These are phyloP conservation scores for Aphrocallistes beatrix DNA, from an alignment of 37 sponge, comb jelly and placozoan genomes.

Conservation along the genomic window DNA sequence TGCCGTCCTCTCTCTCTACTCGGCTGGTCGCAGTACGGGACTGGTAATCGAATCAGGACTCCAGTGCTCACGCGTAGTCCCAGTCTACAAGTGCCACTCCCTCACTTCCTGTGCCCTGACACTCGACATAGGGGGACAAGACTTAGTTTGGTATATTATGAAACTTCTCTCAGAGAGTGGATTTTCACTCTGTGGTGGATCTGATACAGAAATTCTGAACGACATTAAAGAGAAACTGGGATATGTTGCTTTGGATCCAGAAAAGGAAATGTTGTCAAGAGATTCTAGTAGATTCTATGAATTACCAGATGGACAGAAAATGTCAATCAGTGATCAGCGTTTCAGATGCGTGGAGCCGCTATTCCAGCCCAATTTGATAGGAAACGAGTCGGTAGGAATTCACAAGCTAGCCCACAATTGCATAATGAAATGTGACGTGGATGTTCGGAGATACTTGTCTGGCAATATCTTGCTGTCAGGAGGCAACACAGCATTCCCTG, in stretches of 20 bases:
- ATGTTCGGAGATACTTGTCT: conserved; percentile 6
- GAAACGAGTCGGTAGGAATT: conserved; percentile 22
- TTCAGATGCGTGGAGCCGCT: conserved; percentile 22
- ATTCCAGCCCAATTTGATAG: conserved; percentile 22
- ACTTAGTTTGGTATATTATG: conserved; percentile 38
- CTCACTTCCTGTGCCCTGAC: conserved; percentile 33
- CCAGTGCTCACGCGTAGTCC: conserved; percentile 36
- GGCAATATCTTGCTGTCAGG: conserved; percentile 33
- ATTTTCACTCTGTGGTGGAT: conserved; percentile 37
- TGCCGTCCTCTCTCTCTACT: conserved; percentile 40
- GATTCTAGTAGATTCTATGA: background rate
- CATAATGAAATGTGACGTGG: conserved; percentile 25
- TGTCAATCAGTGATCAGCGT: conserved; percentile 37
- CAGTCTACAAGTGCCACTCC: conserved; percentile 40
- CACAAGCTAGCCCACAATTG: conserved; percentile 13
- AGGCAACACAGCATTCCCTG: conserved; percentile 44
- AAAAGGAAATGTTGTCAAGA: background rate
- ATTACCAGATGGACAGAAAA: conserved; percentile 27
- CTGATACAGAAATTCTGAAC: conserved; percentile 40
- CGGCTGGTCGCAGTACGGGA: conserved; percentile 31
- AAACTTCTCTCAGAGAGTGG: conserved; percentile 49
- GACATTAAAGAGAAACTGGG: conserved; percentile 45
- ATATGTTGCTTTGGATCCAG: conserved; percentile 34
- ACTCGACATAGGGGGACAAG: conserved; percentile 40
- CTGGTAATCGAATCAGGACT: conserved; percentile 44